A percentile compares a stretch with the other conserved stretches of the same genome.
Conservation (phyloP, 2,113 vertebrate species). For the Beaufortia kweichowensis region DNA sequence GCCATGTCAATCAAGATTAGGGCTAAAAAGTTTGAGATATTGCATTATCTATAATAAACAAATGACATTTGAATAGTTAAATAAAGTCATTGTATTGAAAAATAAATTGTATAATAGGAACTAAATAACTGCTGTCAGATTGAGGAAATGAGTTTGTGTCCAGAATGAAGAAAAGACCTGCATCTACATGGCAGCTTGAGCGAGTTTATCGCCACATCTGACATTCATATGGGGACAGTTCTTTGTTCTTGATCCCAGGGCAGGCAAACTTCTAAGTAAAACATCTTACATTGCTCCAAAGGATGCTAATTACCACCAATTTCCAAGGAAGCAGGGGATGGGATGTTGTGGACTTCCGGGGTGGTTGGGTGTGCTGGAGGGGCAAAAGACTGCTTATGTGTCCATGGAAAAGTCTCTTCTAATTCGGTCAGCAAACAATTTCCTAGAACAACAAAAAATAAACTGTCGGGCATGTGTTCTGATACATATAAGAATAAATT, state of each 20-base stretch:
- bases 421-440: not conserved
- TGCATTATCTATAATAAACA: no score
- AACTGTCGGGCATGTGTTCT: no score
- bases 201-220: conserved; percentile 70
- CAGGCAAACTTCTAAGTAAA: conserved; percentile 53
- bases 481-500: no score
- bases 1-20: not conserved
- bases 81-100: no score
- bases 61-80: no score
- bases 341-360: conserved; percentile 50
- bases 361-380: conserved; percentile 42
- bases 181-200: conserved; percentile 58
- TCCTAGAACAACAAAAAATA: no score
- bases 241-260: conserved; percentile 65
- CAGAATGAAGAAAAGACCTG: conserved; percentile 57
- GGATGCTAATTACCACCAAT: conserved; percentile 66
- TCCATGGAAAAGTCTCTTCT: conserved; percentile 47
- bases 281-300: conserved; percentile 42
- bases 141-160: not conserved
- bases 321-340: conserved; percentile 53
- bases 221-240: conserved; percentile 58
- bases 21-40: no score
- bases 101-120: no score
- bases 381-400: conserved; percentile 26
- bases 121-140: not conserved